phyloP scores from a whole-genome alignment of 2,888 invertebrate genomes.

The Volucella inflata region DNA sequence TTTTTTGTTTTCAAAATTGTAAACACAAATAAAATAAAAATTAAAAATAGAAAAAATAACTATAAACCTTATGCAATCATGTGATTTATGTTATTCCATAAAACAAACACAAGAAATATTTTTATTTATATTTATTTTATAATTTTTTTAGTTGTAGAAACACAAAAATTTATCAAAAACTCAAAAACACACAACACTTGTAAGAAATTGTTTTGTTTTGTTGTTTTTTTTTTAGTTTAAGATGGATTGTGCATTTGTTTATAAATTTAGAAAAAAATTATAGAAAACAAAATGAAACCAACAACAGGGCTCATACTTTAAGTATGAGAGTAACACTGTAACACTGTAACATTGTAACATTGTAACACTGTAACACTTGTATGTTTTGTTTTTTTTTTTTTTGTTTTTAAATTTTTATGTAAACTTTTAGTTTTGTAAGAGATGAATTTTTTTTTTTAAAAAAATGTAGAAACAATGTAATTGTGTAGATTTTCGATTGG shows the following conservation, averaged over 20 bases:
- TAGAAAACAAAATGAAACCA: conserved; percentile 16
- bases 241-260: conserved; percentile 71
- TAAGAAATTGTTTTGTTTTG: conserved; percentile 32
- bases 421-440: conserved; percentile 15
- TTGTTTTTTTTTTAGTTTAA: conserved; percentile 73
- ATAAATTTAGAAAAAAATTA: background rate
- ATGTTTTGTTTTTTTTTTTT: background rate
- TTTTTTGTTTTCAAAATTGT: conserved; percentile 48
- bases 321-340: no score
- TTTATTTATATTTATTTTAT: conserved; percentile 45
- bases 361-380: no score
- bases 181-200: conserved; percentile 24
- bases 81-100: conserved; percentile 73
- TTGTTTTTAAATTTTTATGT: conserved; percentile 1
- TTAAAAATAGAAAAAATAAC: conserved; percentile 9
- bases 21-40: conserved; percentile 1
- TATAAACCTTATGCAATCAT: conserved; percentile 55
- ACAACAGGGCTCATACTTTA: no score
- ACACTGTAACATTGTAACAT: no score
- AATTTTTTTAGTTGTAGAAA: conserved; percentile 45
- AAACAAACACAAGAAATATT: background rate
- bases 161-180: conserved; percentile 10
- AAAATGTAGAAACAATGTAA: conserved; percentile 20
- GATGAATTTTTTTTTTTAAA: conserved; percentile 16
- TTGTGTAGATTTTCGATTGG: conserved; percentile 32